phyloP scores from a whole-genome alignment of 1,140 invertebrate genomes.

The Heliconius hewitsoni region DNA sequence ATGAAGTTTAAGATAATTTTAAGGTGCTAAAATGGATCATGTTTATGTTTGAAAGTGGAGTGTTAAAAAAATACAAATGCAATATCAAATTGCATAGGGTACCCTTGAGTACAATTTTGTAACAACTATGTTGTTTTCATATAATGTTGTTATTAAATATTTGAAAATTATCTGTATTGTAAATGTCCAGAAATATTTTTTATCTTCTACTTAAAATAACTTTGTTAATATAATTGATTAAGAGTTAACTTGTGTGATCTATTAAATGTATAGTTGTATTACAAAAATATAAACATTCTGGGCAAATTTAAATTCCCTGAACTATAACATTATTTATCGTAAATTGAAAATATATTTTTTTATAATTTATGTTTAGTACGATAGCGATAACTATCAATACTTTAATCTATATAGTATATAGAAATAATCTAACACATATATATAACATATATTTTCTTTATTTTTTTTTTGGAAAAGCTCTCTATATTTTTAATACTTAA shows the following conservation, averaged over 20 bases:
- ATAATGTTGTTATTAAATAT: slow-evolving; percentile 45
- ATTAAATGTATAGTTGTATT: slow-evolving; percentile 23
- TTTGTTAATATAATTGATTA: slow-evolving; percentile 27
- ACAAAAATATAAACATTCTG: slow-evolving; percentile 29
- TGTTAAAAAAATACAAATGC: slow-evolving; percentile 41
- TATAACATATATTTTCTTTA: neutral
- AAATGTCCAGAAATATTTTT: slow-evolving; percentile 37
- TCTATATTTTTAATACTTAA: slow-evolving; percentile 16
- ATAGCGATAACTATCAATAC: neutral
- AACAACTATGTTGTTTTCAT: slow-evolving; percentile 76
- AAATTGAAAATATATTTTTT: slow-evolving; percentile 24
- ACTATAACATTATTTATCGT: slow-evolving; percentile 23
- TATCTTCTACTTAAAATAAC: slow-evolving; percentile 34
- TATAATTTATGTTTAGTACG: slow-evolving; percentile 1
- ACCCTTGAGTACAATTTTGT: slow-evolving; percentile 70
- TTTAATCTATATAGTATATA: neutral
- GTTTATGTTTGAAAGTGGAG: slow-evolving; percentile 48
- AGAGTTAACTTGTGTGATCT: slow-evolving; percentile 27
- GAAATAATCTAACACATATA: neutral
- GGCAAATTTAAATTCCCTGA: slow-evolving; percentile 21
- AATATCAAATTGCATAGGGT: slow-evolving; percentile 56
- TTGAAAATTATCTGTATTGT: slow-evolving; percentile 37
- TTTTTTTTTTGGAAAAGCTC: neutral
- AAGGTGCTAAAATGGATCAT: slow-evolving; percentile 75
- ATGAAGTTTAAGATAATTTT: slow-evolving; percentile 60